Evolutionary conservation across 1,140 invertebrate species (phyloP), one percentile per base, ranked within the genome.

Genomic region (Ceratitis capitata): DNA sequence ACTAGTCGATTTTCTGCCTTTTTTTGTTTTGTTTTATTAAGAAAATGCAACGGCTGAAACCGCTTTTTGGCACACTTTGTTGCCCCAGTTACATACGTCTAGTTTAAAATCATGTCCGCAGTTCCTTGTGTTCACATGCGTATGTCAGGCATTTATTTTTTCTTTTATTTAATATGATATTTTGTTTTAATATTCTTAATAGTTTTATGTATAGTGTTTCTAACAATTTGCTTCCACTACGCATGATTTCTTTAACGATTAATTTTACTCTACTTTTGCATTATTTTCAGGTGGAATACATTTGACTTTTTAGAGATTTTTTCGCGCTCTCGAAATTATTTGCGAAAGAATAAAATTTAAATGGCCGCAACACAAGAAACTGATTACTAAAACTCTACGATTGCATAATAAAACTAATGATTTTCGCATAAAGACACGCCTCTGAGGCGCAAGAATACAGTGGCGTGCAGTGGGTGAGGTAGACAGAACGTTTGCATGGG

Each of bases 281-380:
- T 64, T 26, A 45, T 23, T 6, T n/a, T 26, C 69, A 26, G 7
- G n/a, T 78, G 69, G 69, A 78, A 78, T 78, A 78, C 69, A 78
- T 78, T 78, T 78, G 69, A 78, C 45, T n/a, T 78, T 78, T 23
- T 26, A 78, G 69, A 78, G 69, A 78, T 19, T 78, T 78, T 45
- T 16, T 16, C 19, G 69, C 69, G 69, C 69, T 10, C 23, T 78
- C 69, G 69, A 78, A 78, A 47, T 23, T 12, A 56, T 14, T 56
- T n/a, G 39, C n/a, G 45, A 78, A 35, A 35, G 16, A 35, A 69
- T 9, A 35, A 69, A 69, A 69, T n/a, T 14, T 61, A 69, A 56
- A 69, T 39, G 16, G 32, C 14, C 26, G 29, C 16, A 69, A 69
- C 61, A 69, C 61, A 69, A 69, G 61, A 69, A 69, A 69, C 61